Conservation (phyloP, 1,140 invertebrate species). For the Limonius californicus region DNA sequence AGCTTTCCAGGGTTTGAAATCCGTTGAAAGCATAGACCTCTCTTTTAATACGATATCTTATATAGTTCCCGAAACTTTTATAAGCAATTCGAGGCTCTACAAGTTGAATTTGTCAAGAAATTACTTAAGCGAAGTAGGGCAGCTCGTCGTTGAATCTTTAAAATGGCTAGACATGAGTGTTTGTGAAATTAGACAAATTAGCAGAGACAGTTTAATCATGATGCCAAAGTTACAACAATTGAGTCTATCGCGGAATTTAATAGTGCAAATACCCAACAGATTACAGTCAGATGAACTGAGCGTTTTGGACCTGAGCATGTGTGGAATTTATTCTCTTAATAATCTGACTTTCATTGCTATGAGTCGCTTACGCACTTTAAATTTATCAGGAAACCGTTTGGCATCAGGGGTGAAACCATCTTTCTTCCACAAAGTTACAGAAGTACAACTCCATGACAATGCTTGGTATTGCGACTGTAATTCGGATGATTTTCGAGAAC, state of each 20-base stretch:
- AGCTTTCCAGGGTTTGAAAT: constrained; percentile 54
- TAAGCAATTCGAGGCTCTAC: constrained; percentile 53
- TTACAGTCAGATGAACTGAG: constrained; percentile 54
- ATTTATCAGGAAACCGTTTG: constrained; percentile 63
- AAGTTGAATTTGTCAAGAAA: constrained; percentile 62
- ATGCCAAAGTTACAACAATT: constrained; percentile 52
- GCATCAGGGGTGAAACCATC: constrained; percentile 54
- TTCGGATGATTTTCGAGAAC: constrained; percentile 53
- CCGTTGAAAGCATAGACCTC: constrained; percentile 58
- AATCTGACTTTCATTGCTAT: constrained; percentile 55
- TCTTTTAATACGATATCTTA: constrained; percentile 62
- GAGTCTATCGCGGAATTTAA: constrained; percentile 57
- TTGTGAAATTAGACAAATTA: constrained; percentile 56
- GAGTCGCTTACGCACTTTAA: constrained; percentile 53
- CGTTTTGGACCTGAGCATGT: constrained; percentile 56
- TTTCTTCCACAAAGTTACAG: constrained; percentile 57
- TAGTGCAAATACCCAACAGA: constrained; percentile 54
- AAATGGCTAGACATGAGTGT: constrained; percentile 55
- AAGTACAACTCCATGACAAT: constrained; percentile 59
- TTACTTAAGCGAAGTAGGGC: constrained; percentile 57
- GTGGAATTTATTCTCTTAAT: constrained; percentile 51
- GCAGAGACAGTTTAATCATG: constrained; percentile 51
- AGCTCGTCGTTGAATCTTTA: constrained; percentile 53
- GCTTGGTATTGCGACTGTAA: constrained; percentile 70
- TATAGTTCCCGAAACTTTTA: constrained; percentile 53